Evolutionary conservation across 2,888 invertebrate genomes (phyloP), one percentile per base, ranked within the genome.

Genomic region (Ferrisia virgata): DNA sequence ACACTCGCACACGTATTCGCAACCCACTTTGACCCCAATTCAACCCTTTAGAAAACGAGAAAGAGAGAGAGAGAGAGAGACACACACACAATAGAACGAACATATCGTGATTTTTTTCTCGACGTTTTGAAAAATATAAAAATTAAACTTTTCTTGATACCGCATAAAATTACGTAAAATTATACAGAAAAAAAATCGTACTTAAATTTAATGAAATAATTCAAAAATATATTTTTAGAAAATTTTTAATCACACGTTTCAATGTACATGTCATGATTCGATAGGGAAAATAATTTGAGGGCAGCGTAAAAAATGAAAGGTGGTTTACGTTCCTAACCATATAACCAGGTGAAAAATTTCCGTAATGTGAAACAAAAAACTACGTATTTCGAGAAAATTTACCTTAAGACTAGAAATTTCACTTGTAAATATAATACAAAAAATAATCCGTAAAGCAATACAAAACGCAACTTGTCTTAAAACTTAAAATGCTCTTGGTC

Each of bases 371-470:
- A 64, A 64, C 25, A 5, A 9, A 58, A 58, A 58, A 25, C 2
- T 15, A 53, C 58, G 22, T 25, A 58, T 58, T 58, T 47, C n/a
- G 64, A 28, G 28, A 13, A 28, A 64, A 64, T 64, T 64, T 64
- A 64, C 64, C 64, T 64, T 64, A 64, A 15, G 64, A 64, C 64
- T 64, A 64, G 64, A 64, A 64, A 64, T 64, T 64, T 28, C 64
- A 64, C 64, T 25, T 28, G 64, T 64, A 64, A 64, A 28, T 13
- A 28, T 64, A 64, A 64, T 64, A 64, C 64, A 64, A 64, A 13
- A 8, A 4, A n/a, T 53, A 58, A 58, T 58, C 64, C 64, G 64
- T 64, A 64, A 64, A 64, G 28, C 13, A 64, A n/a, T n/a, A n/a
- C 2, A 36, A 64, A 64, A 28, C 15, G 64, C 5, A 25, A 58